Evolutionary conservation across 2,113 vertebrate genomes (phyloP).

Genomic region (Platichthys flesus): DNA sequence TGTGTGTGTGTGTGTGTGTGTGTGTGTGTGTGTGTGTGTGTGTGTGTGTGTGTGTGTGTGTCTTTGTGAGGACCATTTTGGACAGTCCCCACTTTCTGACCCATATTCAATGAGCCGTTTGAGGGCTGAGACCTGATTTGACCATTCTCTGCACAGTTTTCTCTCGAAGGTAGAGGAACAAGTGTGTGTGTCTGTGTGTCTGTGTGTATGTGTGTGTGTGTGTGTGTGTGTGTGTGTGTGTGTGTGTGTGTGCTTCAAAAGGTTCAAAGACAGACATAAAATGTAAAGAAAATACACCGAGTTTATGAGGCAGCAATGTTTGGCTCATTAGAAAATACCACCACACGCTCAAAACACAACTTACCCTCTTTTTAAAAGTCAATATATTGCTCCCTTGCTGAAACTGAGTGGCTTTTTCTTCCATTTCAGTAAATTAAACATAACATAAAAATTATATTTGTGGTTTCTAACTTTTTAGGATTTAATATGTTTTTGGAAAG

Average conservation of each 20-base stretch:
- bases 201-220: no score
- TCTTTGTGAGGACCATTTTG: no score
- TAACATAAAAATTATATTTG: not conserved
- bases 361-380: not conserved
- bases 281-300: conserved; percentile 30
- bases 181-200: no score
- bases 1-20: no score
- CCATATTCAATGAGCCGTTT: no score
- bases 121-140: no score
- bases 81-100: no score
- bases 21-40: no score
- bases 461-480: not conserved
- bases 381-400: not conserved
- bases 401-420: not conserved
- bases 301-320: conserved; percentile 23
- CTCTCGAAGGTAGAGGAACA: no score
- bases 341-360: not conserved
- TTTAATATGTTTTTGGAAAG: no score
- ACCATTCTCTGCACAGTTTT: no score
- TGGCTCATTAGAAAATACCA: conserved; percentile 43
- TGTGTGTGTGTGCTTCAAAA: not conserved
- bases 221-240: not conserved
- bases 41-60: no score
- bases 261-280: conserved; percentile 45
- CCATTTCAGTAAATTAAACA: not conserved